Evolutionary conservation across 92 coral and sea anemone genomes (phyloP), one percentile per base, ranked within the genome.

Genomic region (Phymanthus crucifer): DNA sequence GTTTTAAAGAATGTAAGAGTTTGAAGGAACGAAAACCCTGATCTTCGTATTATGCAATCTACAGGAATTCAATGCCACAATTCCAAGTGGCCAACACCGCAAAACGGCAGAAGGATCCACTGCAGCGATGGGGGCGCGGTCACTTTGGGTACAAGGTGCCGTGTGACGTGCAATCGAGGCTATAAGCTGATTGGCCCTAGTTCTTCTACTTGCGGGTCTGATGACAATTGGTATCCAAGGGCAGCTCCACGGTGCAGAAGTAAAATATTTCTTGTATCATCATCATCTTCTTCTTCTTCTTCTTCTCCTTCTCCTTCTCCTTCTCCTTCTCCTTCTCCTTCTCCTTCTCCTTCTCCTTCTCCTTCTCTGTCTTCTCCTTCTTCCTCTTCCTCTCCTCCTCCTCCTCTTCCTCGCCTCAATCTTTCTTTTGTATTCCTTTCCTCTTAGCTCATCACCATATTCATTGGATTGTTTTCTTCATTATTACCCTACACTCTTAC

Each of bases 141-240:
- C 23, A 66, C 27, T 40, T 32, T 43, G 26, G 86, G 86, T 14
- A 72, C 78, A 0, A 58, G 37, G 2, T 86, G 90, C 29, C 45
- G 57, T 26, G 61, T 71, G 12, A 58, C 2, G 40, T 86, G 89
- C 35, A 68, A 81, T 13, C 50, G 27, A 10, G 86, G 86, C 11
- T 81, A 69, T 50, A 70, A 75, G 21, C n/a, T 81, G 50, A 67
- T 68, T 31, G 89, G 89, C 4, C 46, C 76, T 0, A 78, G 82
- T 23, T 61, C 54, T 61, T 31, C 82, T 13, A 66, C 73, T 9
- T 78, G 82, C 7, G 65, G 35, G 23, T 24, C 72, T 38, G 7
- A 38, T 43, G 40, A 74, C 26, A 66, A 78, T 61, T 78, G 82
- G 82, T 24, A 10, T 36, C 82, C 82, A 35, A 78, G 58, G 46